These are phyloP conservation scores for Orbicella faveolata DNA, from an alignment of 64 coral and sea anemone genomes.

Conservation along the genomic window DNA sequence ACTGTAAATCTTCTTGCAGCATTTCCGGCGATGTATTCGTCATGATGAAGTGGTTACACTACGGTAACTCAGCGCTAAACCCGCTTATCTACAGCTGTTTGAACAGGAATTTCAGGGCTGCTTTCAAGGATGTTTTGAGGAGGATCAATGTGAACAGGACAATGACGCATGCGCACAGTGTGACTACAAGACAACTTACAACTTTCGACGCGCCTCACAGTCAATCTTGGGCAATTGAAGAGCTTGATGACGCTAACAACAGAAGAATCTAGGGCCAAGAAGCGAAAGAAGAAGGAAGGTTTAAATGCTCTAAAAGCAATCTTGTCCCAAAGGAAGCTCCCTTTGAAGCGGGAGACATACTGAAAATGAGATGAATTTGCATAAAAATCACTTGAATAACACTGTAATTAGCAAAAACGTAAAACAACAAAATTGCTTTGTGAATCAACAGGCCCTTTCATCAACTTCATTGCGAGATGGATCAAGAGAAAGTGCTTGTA, in stretches of 20 bases:
- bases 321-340: neutral
- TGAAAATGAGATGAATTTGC: too few species aligned
- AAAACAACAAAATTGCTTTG: too few species aligned
- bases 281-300: neutral
- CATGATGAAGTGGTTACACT: constrained; percentile 84
- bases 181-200: neutral
- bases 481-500: too few species aligned
- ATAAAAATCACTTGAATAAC: too few species aligned
- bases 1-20: constrained; percentile 32
- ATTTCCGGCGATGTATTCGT: neutral
- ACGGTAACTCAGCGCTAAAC: constrained; percentile 79
- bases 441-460: too few species aligned
- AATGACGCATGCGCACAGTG: neutral
- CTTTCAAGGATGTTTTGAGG: constrained; percentile 64
- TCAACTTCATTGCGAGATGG: too few species aligned
- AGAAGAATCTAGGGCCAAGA: neutral
- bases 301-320: neutral
- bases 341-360: too few species aligned
- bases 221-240: neutral
- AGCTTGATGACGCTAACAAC: neutral
- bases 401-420: too few species aligned
- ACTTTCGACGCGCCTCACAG: neutral
- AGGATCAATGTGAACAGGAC: constrained; percentile 1
- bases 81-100: constrained; percentile 82
- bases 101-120: constrained; percentile 72